These are phyloP conservation scores for Tapirus indicus DNA, from an alignment of 2,797 vertebrate species.

Conservation along the genomic window DNA sequence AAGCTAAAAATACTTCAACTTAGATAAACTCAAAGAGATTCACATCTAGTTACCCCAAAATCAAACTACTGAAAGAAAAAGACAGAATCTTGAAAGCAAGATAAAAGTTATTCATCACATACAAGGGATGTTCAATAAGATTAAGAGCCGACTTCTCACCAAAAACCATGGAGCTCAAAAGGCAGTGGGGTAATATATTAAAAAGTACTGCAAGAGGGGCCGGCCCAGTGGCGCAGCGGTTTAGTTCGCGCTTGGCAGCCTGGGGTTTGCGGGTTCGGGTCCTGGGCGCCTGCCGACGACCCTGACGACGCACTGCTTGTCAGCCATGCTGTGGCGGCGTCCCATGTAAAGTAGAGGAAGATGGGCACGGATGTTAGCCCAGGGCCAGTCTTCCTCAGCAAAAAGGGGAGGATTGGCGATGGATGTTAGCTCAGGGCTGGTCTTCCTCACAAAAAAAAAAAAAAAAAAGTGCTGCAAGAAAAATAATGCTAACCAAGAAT, in stretches of 20 bases:
- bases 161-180: background rate
- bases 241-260: too few relatives aligned
- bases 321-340: too few relatives aligned
- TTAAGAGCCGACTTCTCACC: background rate
- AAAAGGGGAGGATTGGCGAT: too few relatives aligned
- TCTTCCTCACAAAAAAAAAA: too few relatives aligned
- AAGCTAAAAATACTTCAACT: background rate
- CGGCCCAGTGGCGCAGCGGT: too few relatives aligned
- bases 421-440: too few relatives aligned
- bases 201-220: background rate
- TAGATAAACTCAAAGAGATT: background rate
- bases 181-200: background rate
- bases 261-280: too few relatives aligned
- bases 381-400: too few relatives aligned
- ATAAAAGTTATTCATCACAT: background rate
- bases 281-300: too few relatives aligned
- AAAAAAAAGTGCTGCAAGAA: background rate
- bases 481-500: background rate
- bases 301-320: too few relatives aligned
- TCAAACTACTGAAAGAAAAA: background rate
- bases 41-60: background rate
- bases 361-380: too few relatives aligned
- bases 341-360: too few relatives aligned
- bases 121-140: background rate
- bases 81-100: background rate